Evolutionary conservation across 1,140 invertebrate genomes (phyloP).

Genomic region (Onthophagus taurus): DNA sequence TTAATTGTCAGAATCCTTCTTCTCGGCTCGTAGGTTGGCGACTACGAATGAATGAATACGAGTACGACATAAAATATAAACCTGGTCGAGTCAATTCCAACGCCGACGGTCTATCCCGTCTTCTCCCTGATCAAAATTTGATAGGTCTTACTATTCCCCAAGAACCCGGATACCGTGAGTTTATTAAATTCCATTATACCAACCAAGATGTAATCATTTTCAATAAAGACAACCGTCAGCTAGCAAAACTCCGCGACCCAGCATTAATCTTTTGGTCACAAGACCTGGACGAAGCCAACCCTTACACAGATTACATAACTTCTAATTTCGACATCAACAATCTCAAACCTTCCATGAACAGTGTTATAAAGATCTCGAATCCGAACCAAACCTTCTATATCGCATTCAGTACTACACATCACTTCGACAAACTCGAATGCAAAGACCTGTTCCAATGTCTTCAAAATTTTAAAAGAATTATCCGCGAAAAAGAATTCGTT

Average conservation of each 20-base stretch:
- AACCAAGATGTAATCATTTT: not conserved
- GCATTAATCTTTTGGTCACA: no score
- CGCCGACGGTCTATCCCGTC: no score
- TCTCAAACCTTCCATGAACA: no score
- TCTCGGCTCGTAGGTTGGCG: conserved; percentile 37
- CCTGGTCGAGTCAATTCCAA: not conserved
- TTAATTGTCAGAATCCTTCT: conserved; percentile 36
- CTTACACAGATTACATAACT: not conserved
- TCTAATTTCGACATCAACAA: not conserved
- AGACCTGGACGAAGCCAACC: no score
- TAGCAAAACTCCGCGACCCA: no score
- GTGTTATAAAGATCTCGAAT: no score
- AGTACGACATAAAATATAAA: conserved; percentile 8
- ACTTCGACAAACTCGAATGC: not conserved
- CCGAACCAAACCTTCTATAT: no score
- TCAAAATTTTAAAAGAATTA: not conserved
- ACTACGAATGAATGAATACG: not conserved
- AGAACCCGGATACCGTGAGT: no score
- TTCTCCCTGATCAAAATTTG: no score
- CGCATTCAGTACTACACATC: no score
- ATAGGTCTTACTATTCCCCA: not conserved
- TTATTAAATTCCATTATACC: not conserved
- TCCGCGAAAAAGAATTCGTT: not conserved
- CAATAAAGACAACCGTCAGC: not conserved
- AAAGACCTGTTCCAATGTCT: not conserved